Conservation (phyloP, 37 sponge, comb jelly and placozoan genomes). For the Lycopodina hypogea region DNA sequence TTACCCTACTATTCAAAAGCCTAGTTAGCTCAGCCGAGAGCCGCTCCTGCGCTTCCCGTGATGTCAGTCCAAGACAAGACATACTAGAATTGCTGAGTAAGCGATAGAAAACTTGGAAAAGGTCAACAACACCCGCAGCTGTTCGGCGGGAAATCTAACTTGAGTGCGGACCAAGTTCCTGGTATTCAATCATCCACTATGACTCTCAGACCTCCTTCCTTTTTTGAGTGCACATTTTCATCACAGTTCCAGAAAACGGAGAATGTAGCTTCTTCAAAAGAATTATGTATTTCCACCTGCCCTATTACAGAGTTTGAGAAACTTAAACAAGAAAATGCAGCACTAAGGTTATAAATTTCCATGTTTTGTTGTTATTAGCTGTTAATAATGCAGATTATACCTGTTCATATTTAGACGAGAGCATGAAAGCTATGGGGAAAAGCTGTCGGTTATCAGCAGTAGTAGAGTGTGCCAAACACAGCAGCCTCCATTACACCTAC, state of each 20-base stretch:
- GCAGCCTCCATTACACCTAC: not conserved
- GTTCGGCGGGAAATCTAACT: constrained; percentile 5
- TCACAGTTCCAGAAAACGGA: not conserved
- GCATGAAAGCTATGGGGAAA: no score
- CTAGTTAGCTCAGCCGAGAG: constrained; percentile 8
- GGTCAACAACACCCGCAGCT: not conserved
- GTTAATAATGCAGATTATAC: not conserved
- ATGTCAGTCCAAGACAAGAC: constrained; percentile 14
- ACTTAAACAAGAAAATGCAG: not conserved
- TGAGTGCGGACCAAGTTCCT: no score
- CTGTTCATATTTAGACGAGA: no score
- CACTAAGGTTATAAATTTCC: not conserved
- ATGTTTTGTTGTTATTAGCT: not conserved
- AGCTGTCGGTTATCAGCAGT: not conserved
- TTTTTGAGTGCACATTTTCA: constrained; percentile 18
- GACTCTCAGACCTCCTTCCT: constrained; percentile 35
- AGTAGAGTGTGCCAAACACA: not conserved
- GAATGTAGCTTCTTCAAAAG: not conserved
- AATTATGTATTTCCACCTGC: not conserved
- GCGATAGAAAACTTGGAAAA: no score
- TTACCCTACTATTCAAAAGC: not conserved
- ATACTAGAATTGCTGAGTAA: constrained; percentile 6
- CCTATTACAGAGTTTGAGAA: not conserved
- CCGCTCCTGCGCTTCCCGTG: constrained; percentile 36
- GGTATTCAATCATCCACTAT: no score